Percentiles rank a stretch among this genome's conserved stretches.
Conservation (phyloP, 2,888 invertebrate species). For the Pilophorus perplexus region DNA sequence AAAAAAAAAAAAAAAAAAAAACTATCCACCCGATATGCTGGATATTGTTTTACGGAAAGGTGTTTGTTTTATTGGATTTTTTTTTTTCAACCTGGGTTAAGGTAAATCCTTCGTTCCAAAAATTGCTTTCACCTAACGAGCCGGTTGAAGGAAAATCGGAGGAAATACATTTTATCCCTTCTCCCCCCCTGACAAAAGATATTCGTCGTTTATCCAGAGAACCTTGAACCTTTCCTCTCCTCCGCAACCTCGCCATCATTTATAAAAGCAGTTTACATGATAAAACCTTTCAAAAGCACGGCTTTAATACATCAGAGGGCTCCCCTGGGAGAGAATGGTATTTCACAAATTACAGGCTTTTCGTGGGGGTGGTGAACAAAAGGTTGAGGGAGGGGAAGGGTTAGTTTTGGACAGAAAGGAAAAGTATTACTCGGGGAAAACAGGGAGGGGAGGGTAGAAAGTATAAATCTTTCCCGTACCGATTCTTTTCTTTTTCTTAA, state of each 20-base stretch:
- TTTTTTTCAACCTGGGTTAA: too few relatives aligned
- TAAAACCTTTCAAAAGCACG: conserved; percentile 31
- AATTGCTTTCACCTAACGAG: too few relatives aligned
- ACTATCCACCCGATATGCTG: too few relatives aligned
- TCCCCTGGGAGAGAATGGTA: conserved; percentile 18
- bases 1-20: too few relatives aligned
- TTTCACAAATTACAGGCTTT: conserved; percentile 36
- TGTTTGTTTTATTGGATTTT: too few relatives aligned
- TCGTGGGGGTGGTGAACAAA: conserved; percentile 9
- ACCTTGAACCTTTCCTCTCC: neutral
- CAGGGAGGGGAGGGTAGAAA: conserved; percentile 15
- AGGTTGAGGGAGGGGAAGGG: neutral
- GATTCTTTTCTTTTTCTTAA: conserved; percentile 39
- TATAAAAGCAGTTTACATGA: conserved; percentile 33
- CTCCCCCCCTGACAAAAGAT: too few relatives aligned
- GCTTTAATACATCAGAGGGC: conserved; percentile 23
- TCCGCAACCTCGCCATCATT: neutral
- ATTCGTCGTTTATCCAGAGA: too few relatives aligned
- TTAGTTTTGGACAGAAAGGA: conserved; percentile 16
- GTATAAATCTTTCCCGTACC: conserved; percentile 24
- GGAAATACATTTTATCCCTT: too few relatives aligned
- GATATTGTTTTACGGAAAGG: too few relatives aligned
- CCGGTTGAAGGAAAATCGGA: too few relatives aligned
- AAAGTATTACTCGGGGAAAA: conserved; percentile 33
- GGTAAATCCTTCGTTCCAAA: too few relatives aligned